These are phyloP conservation scores for Pseudocheirus occidentalis DNA, from an alignment of 2,797 vertebrate genomes.

Conservation along the genomic window DNA sequence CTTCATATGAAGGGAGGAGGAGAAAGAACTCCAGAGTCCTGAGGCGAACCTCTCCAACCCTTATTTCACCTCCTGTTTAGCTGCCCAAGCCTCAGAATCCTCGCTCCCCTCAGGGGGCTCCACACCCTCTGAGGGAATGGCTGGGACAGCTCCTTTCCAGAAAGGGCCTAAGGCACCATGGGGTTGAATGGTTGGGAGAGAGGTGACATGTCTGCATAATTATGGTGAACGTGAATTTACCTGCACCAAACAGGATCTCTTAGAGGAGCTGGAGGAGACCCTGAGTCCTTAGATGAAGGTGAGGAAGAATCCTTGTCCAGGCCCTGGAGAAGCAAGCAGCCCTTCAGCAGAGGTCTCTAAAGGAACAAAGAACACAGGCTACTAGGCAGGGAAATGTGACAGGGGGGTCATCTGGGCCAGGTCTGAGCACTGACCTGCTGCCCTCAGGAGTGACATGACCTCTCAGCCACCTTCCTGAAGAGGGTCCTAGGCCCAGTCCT, in stretches of 20 bases:
- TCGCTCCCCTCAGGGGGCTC: neutral
- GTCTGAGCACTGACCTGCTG: no score
- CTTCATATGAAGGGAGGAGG: neutral
- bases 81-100: neutral
- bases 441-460: neutral
- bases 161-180: neutral
- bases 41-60: neutral
- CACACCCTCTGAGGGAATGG: neutral
- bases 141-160: neutral
- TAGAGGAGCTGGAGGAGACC: neutral
- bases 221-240: neutral
- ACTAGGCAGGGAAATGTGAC: no score
- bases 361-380: neutral
- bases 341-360: neutral
- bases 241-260: neutral
- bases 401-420: no score
- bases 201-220: neutral
- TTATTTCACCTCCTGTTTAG: neutral
- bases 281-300: neutral
- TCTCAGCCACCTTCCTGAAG: neutral
- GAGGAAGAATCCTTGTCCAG: neutral
- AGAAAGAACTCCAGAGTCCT: neutral
- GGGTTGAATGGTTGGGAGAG: neutral
- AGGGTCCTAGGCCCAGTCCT: no score
- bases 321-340: neutral